Base-by-base conservation (phyloP, 2,888 invertebrate species). In the Lepidocyrtoides sp. region DNA sequence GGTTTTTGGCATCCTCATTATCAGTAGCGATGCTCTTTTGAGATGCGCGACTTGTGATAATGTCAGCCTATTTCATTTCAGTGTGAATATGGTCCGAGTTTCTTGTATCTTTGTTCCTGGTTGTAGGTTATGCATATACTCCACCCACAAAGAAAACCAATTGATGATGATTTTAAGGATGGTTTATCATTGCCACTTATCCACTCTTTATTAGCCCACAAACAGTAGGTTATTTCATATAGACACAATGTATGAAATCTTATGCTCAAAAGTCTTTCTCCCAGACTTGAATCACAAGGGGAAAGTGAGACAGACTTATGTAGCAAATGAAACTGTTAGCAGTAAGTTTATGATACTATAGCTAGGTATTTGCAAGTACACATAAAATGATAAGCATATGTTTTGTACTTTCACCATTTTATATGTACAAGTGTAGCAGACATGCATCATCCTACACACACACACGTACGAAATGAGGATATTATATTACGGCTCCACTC, bases 401-500 rank as follows among this genome's bases (percentile, higher is more conserved):
- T 12, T 66, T 66, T 66, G n/a, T n/a, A 36, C 17, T 66, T 63
- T 63, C 60, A 63, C 63, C 32, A 26, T 63, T 29, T 32, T 17
- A n/a, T n/a, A 14, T 32, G 2, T 63, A 23, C 20, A 12, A 32
- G 29, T 29, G 29, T 36, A 66, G 17, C 4, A 2, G 36, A n/a
- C 29, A 29, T 63, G 20, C 32, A 66, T 66, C 69, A 72, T 72
- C 20, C 17, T n/a, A 29, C 51, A n/a, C 7, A 7, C 36, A 36
- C 36, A 79, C 72, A 44, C 72, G 32, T 36, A 54, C 29, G 8
- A 36, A 54, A 57, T 48, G 29, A 36, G 23, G 29, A n/a, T 54
- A 41, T 72, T 41, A 41, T 44, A 44, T 72, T 72, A 44, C 20
- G 44, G 44, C 17, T 36, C 32, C 8, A 72, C 72, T 72, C 72